phyloP scores from a whole-genome alignment of 2,888 invertebrate genomes.

The Sturmia bella region DNA sequence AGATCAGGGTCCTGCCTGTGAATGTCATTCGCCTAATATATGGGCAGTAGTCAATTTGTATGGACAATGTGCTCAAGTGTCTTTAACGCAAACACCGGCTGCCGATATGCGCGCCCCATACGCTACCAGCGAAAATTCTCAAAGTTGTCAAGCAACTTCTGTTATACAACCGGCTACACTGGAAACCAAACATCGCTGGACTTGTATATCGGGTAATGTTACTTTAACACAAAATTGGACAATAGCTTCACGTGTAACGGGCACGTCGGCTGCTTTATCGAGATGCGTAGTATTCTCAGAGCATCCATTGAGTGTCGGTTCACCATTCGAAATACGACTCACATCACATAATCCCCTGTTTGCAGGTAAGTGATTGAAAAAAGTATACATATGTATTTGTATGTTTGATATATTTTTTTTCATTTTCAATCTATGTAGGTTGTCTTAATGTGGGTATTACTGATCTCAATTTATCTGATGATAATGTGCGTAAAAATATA shows the following conservation, averaged over 20 bases:
- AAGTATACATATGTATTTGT: too few species aligned
- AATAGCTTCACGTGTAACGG: conserved; percentile 79
- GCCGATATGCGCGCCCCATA: conserved; percentile 80
- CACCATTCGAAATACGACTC: conserved; percentile 81
- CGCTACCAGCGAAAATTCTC: conserved; percentile 83
- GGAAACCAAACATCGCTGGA: conserved; percentile 82
- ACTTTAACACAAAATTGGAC: conserved; percentile 81
- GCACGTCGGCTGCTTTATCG: conserved; percentile 79
- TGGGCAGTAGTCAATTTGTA: conserved; percentile 98
- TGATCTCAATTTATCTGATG: conserved; percentile 85
- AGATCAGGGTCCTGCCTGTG: conserved; percentile 93
- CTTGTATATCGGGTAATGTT: conserved; percentile 81
- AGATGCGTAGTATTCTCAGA: conserved; percentile 81
- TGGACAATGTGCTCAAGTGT: conserved; percentile 96
- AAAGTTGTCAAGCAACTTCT: conserved; percentile 84
- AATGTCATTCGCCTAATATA: conserved; percentile 89
- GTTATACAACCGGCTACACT: conserved; percentile 83
- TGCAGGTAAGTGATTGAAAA: conserved; percentile 76
- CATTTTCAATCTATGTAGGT: conserved; percentile 81
- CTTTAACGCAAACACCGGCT: conserved; percentile 79
- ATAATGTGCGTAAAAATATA: conserved; percentile 86
- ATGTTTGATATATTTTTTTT: too few species aligned
- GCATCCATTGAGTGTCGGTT: conserved; percentile 79
- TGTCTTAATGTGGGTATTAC: conserved; percentile 91
- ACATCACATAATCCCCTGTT: conserved; percentile 80